These are phyloP conservation scores for Linyphia triangularis DNA, from an alignment of 2,888 invertebrate genomes.

Conservation along the genomic window DNA sequence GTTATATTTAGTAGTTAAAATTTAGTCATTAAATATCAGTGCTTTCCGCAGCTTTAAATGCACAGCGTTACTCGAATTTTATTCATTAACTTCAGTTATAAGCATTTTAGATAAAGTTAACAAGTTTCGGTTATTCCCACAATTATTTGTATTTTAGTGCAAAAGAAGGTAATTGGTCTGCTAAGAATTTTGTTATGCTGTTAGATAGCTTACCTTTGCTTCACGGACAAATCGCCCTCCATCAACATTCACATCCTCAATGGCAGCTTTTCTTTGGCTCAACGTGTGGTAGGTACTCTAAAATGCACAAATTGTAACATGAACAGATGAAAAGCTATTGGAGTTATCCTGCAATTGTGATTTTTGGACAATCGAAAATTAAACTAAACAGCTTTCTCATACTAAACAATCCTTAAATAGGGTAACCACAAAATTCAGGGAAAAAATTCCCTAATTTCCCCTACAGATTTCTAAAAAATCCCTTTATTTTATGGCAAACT, in stretches of 20 bases:
- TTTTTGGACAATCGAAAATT: no score
- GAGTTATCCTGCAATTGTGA: no score
- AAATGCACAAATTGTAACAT: constrained; percentile 77
- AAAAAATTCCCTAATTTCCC: no score
- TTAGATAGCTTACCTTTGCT: constrained; percentile 90
- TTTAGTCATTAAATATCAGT: constrained; percentile 54
- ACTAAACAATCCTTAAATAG: no score
- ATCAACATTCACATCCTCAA: constrained; percentile 96
- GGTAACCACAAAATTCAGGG: no score
- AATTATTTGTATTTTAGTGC: constrained; percentile 40
- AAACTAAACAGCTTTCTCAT: no score
- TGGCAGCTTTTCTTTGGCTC: constrained; percentile 94
- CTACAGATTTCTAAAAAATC: no score
- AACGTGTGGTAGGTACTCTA: constrained; percentile 95
- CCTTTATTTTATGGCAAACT: no score
- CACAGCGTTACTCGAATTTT: constrained; percentile 43
- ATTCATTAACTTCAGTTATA: constrained; percentile 35
- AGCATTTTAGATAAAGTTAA: constrained; percentile 16
- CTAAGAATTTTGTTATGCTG: constrained; percentile 29
- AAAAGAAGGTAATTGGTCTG: constrained; percentile 2
- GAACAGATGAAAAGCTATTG: no score
- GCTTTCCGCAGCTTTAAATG: constrained; percentile 39
- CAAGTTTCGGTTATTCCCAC: constrained; percentile 44
- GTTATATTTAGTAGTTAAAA: constrained; percentile 33
- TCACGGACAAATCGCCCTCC: constrained; percentile 97